A percentile compares a stretch with the other conserved stretches of the same genome.
phyloP scores from a whole-genome alignment of 64 coral and sea anemone genomes.

The Hydrozoanthus tunicans region DNA sequence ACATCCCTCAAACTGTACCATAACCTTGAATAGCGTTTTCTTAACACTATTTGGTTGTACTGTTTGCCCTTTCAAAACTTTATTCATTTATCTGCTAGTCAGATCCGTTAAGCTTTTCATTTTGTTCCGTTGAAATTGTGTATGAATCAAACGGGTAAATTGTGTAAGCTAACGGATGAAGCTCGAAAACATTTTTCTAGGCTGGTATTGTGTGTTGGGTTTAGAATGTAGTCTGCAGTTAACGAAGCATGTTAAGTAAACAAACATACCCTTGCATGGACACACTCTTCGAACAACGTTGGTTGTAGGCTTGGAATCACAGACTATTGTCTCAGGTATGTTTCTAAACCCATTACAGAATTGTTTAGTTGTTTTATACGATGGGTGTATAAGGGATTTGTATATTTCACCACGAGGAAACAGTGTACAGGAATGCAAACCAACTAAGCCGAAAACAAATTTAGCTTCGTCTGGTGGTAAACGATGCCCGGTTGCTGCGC shows the following conservation, averaged over 20 bases:
- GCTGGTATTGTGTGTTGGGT: neutral
- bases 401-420: neutral
- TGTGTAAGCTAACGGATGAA: neutral
- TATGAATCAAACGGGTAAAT: no score
- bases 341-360: neutral
- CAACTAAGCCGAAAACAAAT: conserved; percentile 7
- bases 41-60: no score
- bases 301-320: neutral
- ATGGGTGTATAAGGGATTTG: neutral
- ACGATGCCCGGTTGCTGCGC: neutral
- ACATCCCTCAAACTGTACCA: no score
- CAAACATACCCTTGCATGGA: conserved; percentile 23
- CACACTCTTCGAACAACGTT: neutral
- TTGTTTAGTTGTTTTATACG: neutral
- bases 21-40: no score
- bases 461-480: conserved; percentile 7
- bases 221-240: neutral
- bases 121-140: no score
- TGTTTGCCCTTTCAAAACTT: no score
- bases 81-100: no score
- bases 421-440: neutral
- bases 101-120: no score
- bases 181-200: neutral
- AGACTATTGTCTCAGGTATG: neutral
- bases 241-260: neutral